phyloP scores from a whole-genome alignment of 2,113 vertebrate species.

The Marmota monax region DNA sequence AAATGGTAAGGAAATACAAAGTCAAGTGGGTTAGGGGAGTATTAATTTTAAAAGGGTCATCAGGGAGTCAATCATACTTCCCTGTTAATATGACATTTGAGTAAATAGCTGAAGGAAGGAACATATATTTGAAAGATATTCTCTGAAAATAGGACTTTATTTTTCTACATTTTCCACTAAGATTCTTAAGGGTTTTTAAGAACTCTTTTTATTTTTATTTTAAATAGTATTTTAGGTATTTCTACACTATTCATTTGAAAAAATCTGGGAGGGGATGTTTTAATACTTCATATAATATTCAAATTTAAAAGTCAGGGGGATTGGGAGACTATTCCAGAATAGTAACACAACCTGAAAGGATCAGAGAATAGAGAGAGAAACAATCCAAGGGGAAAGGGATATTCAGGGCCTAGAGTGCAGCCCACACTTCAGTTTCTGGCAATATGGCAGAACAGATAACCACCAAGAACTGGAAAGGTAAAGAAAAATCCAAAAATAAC shows the following conservation, averaged over 20 bases:
- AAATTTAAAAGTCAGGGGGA: not conserved
- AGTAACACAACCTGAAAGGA: not conserved
- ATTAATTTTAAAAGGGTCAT: not conserved
- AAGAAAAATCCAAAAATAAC: not conserved
- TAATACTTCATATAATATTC: not conserved
- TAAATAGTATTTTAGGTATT: not conserved
- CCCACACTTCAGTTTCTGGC: not conserved
- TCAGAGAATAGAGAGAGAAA: not conserved
- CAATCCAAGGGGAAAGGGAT: not conserved
- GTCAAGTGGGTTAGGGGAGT: not conserved
- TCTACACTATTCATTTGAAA: not conserved
- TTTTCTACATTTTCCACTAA: constrained; percentile 1
- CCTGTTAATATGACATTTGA: not conserved
- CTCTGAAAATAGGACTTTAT: constrained; percentile 1
- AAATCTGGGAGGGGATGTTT: not conserved
- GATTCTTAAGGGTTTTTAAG: not conserved
- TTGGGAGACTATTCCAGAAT: not conserved
- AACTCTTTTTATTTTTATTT: not conserved
- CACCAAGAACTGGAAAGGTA: not conserved
- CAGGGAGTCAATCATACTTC: not conserved
- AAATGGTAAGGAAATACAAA: not conserved
- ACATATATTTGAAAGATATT: not conserved
- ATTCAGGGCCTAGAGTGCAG: not conserved
- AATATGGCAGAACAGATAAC: not conserved
- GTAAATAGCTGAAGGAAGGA: not conserved